Conservation (phyloP, 2,113 vertebrate species). For the Myodes glareolus region DNA sequence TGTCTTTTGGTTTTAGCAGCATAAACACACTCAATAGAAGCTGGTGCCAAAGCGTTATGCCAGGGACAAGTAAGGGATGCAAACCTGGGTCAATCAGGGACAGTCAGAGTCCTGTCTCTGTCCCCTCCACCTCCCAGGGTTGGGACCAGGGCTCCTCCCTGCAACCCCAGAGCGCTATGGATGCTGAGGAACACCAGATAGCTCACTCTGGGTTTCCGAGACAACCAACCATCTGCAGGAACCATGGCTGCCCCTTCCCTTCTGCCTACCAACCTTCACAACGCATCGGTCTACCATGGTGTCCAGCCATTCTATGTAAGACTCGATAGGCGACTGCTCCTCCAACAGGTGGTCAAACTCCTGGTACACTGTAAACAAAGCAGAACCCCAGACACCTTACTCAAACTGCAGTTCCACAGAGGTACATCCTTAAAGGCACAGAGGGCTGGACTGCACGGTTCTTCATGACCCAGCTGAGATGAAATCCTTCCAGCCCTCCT, state of each 20-base stretch:
- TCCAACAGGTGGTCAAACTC: conserved; percentile 98
- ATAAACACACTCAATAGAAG: not conserved
- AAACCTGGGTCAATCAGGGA: not conserved
- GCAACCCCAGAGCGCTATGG: not conserved
- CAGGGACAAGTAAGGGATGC: not conserved
- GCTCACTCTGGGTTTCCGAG: not conserved
- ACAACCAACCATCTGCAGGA: rapidly evolving
- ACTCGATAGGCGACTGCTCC: conserved; percentile 98
- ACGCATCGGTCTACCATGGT: conserved; percentile 99
- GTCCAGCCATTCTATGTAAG: conserved; percentile 98
- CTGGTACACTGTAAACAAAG: conserved; percentile 93
- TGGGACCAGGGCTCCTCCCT: not conserved
- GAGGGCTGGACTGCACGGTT: not conserved
- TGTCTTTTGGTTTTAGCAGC: not conserved
- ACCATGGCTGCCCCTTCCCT: not conserved
- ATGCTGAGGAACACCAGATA: not conserved
- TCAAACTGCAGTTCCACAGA: not conserved
- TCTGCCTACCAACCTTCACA: conserved; percentile 92
- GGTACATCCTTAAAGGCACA: not conserved
- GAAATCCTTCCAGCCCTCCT: not conserved
- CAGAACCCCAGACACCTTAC: not conserved
- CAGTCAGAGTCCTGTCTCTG: not conserved
- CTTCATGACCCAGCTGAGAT: not conserved
- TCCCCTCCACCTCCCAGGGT: too few relatives aligned
- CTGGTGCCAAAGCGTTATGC: not conserved